These are phyloP conservation scores for Hucho hucho DNA, from an alignment of 2,113 vertebrate species.

Conservation along the genomic window DNA sequence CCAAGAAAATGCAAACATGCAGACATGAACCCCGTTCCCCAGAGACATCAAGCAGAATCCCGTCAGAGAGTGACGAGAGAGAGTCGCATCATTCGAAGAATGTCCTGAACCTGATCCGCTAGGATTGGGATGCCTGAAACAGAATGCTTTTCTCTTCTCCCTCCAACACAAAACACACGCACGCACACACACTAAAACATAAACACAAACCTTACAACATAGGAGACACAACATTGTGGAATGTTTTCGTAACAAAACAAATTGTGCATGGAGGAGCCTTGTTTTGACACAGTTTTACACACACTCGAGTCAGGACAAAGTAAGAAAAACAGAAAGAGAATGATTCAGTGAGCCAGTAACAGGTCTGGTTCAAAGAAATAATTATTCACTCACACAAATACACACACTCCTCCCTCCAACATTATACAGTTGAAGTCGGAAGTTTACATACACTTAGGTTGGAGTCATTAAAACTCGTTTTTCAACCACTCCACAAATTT, in stretches of 20 bases:
- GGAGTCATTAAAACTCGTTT: too few species aligned
- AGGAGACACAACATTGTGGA: background rate
- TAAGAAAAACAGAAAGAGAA: too few species aligned
- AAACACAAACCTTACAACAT: background rate
- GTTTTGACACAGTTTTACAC: background rate
- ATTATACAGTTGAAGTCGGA: too few species aligned
- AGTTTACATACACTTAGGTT: too few species aligned
- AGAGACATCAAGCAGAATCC: constrained; percentile 23
- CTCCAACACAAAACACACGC: constrained; percentile 9
- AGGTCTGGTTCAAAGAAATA: too few species aligned
- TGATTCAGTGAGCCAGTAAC: too few species aligned
- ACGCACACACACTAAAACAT: constrained; percentile 15
- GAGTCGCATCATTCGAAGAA: constrained; percentile 55
- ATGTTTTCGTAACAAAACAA: too few species aligned
- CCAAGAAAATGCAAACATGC: constrained; percentile 50
- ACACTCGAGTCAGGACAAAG: background rate
- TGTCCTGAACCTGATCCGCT: constrained; percentile 42
- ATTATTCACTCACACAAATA: too few species aligned
- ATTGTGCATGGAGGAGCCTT: too few species aligned
- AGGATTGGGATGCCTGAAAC: constrained; percentile 38
- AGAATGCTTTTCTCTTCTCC: background rate
- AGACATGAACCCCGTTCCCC: constrained; percentile 36
- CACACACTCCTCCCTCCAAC: too few species aligned
- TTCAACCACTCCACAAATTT: too few species aligned
- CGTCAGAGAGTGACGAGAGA: constrained; percentile 41